Conservation (phyloP, 2,888 invertebrate species). For the Pyrochroa serraticornis region DNA sequence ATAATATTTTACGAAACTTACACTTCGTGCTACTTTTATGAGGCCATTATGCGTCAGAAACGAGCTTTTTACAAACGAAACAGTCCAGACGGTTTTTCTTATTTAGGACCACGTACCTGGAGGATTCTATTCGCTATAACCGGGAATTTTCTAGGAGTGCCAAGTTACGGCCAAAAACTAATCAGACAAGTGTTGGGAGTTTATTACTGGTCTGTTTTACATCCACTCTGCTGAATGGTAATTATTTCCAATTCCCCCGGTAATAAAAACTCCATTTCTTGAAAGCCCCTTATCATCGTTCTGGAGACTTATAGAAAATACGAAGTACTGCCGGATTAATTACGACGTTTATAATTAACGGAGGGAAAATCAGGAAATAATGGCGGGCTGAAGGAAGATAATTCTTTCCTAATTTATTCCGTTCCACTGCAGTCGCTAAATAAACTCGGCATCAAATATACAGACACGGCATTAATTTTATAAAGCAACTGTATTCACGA, state of each 20-base stretch:
- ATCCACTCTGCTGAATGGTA: slow-evolving; percentile 22
- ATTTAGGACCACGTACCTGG: too few species aligned
- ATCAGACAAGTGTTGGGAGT: neutral
- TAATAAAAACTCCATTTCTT: slow-evolving; percentile 30
- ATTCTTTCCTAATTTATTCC: slow-evolving; percentile 14
- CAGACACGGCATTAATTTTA: slow-evolving; percentile 1
- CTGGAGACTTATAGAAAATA: slow-evolving; percentile 21
- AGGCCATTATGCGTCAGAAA: slow-evolving; percentile 17
- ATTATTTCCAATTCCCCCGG: slow-evolving; percentile 24
- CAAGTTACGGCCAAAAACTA: too few species aligned
- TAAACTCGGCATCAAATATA: slow-evolving; percentile 8
- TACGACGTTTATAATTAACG: slow-evolving; percentile 25
- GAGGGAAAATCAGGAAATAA: slow-evolving; percentile 1
- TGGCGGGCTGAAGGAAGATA: neutral
- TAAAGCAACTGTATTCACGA: too few species aligned
- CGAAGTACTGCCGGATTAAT: slow-evolving; percentile 26
- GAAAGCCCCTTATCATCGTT: slow-evolving; percentile 23
- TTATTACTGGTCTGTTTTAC: slow-evolving; percentile 12
- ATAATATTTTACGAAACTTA: slow-evolving; percentile 22
- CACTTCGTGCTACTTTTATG: slow-evolving; percentile 21
- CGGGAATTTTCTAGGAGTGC: too few species aligned
- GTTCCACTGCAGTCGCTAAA: slow-evolving; percentile 7
- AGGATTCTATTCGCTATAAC: too few species aligned
- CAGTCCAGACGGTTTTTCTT: too few species aligned
- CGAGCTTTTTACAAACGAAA: slow-evolving; percentile 5